These are phyloP conservation scores for Zaprionus obscuricornis DNA, from an alignment of 2,888 invertebrate genomes.

Conservation along the genomic window DNA sequence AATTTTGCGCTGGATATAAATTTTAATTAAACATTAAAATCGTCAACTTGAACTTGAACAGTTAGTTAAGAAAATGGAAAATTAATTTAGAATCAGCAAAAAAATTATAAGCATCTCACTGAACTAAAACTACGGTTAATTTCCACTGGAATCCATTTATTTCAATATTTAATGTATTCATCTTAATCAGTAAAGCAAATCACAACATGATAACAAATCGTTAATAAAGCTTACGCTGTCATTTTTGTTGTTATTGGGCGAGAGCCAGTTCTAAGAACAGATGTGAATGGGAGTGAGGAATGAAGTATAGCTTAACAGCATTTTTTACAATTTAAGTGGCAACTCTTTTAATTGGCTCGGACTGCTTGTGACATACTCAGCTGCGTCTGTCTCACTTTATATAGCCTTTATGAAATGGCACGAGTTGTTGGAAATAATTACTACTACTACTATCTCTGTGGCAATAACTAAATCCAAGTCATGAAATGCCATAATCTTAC, in stretches of 20 bases:
- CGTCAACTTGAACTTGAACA: too few relatives aligned
- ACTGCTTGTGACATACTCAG: constrained; percentile 17
- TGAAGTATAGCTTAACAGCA: constrained; percentile 54
- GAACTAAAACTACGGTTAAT: constrained; percentile 15
- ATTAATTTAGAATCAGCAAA: too few relatives aligned
- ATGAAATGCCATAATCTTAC: too few relatives aligned
- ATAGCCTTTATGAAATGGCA: not conserved
- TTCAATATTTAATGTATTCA: constrained; percentile 57
- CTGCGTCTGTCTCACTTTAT: not conserved
- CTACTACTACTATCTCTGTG: too few relatives aligned
- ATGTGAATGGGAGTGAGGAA: not conserved
- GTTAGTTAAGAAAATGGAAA: too few relatives aligned
- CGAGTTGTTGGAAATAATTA: too few relatives aligned
- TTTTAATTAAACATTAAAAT: too few relatives aligned
- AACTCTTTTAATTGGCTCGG: constrained; percentile 59
- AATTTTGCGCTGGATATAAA: too few relatives aligned
- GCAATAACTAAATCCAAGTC: too few relatives aligned
- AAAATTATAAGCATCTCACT: not conserved
- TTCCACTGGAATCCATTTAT: constrained; percentile 40
- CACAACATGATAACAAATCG: constrained; percentile 57
- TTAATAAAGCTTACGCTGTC: constrained; percentile 39
- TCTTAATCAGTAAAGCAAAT: constrained; percentile 39
- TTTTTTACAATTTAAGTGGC: constrained; percentile 65
- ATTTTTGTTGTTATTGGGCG: constrained; percentile 8
- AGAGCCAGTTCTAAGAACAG: constrained; percentile 1